phyloP scores from a whole-genome alignment of 2,888 invertebrate genomes.

The Leucoma salicis region DNA sequence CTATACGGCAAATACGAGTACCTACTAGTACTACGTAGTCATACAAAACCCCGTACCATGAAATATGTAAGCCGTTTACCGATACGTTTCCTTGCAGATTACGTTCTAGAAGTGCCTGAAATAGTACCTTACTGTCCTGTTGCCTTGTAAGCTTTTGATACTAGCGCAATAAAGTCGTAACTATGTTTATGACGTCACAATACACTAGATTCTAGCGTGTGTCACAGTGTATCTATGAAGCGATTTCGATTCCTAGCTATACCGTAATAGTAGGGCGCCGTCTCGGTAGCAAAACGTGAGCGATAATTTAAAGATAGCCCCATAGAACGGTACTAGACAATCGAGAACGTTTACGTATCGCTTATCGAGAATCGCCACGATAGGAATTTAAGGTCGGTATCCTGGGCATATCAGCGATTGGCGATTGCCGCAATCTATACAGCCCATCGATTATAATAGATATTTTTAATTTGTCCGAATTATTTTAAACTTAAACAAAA shows the following conservation, averaged over 20 bases:
- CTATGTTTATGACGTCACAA: conserved; percentile 22
- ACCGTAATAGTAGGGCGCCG: conserved; percentile 58
- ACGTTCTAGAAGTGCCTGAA: conserved; percentile 4
- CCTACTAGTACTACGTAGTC: too few species aligned
- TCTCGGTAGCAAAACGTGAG: conserved; percentile 77
- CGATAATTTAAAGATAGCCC: conserved; percentile 75
- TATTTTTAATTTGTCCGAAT: conserved; percentile 6
- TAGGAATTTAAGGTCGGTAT: conserved; percentile 67
- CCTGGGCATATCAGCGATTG: conserved; percentile 39
- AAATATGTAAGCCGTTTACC: neutral
- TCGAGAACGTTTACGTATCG: conserved; percentile 74
- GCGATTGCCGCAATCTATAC: conserved; percentile 47
- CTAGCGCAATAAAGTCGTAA: conserved; percentile 12
- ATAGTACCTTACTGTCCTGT: conserved; percentile 8
- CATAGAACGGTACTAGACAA: conserved; percentile 66
- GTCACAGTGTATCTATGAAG: conserved; percentile 27
- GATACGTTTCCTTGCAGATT: conserved; percentile 1
- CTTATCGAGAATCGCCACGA: conserved; percentile 71
- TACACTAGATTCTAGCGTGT: conserved; percentile 27
- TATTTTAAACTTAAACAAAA: neutral
- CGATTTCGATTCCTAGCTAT: conserved; percentile 45
- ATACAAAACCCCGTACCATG: neutral
- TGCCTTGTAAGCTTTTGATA: conserved; percentile 8
- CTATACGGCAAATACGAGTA: too few species aligned
- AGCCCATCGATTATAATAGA: conserved; percentile 46